Evolutionary conservation across 2,888 invertebrate species (phyloP).

Genomic region (Spodoptera exigua): DNA sequence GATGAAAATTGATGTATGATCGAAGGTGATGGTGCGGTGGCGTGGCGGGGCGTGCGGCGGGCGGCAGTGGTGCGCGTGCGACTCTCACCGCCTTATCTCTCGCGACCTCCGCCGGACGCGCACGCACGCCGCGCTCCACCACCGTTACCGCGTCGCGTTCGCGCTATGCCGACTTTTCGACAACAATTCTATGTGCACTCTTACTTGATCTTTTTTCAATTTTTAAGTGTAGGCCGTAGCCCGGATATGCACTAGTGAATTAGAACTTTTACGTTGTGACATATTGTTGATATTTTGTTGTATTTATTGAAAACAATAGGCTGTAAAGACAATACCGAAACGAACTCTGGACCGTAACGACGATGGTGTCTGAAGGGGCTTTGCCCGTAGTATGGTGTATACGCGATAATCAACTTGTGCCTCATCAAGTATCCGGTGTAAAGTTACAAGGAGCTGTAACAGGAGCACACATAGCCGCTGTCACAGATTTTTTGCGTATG

Average conservation of each 20-base stretch:
- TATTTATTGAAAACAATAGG: constrained; percentile 35
- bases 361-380: constrained; percentile 91
- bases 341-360: constrained; percentile 70
- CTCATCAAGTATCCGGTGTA: constrained; percentile 91
- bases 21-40: constrained; percentile 78
- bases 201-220: constrained; percentile 75
- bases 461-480: constrained; percentile 91
- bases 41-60: constrained; percentile 76
- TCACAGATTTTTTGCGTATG: constrained; percentile 91
- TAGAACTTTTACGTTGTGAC: constrained; percentile 59
- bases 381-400: constrained; percentile 91
- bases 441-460: constrained; percentile 91
- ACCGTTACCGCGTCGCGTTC: constrained; percentile 71
- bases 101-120: constrained; percentile 89
- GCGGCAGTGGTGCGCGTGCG: constrained; percentile 80
- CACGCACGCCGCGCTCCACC: constrained; percentile 81
- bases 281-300: constrained; percentile 33
- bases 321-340: constrained; percentile 51
- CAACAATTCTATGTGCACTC: constrained; percentile 77
- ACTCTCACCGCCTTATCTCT: constrained; percentile 89
- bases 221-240: constrained; percentile 76
- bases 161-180: constrained; percentile 82
- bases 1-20: constrained; percentile 83
- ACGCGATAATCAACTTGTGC: constrained; percentile 91
- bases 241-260: constrained; percentile 80